Conservation (phyloP, 2,888 invertebrate species). For the Strigamia maritima region DNA sequence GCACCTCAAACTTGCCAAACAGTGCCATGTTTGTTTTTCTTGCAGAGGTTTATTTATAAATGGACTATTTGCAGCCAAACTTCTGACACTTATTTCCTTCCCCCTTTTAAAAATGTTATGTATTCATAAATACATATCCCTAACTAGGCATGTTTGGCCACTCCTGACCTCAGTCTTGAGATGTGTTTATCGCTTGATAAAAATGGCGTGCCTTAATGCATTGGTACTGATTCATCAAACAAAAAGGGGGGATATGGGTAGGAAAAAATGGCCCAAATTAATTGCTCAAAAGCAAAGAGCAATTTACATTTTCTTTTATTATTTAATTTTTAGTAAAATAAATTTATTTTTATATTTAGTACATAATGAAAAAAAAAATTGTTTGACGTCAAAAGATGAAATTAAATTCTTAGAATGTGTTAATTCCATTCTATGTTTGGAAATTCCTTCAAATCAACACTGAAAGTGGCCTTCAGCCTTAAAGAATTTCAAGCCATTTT, state of each 20-base stretch:
- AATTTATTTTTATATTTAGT: background rate
- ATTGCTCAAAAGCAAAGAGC: background rate
- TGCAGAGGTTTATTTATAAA: background rate
- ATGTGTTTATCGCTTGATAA: background rate
- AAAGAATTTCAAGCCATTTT: background rate
- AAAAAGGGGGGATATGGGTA: background rate
- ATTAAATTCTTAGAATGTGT: background rate
- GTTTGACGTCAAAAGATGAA: background rate
- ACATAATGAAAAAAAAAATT: background rate
- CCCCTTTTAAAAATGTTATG: background rate
- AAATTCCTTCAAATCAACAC: background rate
- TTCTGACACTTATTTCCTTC: background rate
- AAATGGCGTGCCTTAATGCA: background rate
- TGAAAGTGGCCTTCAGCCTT: background rate
- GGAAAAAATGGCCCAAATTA: background rate
- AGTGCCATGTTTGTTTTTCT: background rate
- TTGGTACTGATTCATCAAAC: background rate
- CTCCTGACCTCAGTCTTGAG: background rate
- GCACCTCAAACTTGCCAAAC: background rate
- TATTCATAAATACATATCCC: background rate
- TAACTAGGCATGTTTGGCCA: background rate
- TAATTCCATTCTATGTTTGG: background rate
- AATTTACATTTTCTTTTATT: too few species aligned
- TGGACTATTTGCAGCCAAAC: background rate
- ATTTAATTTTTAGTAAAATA: too few species aligned